Base-by-base conservation (phyloP, 2,888 invertebrate genomes). In the Tryphoninae sp. region DNA sequence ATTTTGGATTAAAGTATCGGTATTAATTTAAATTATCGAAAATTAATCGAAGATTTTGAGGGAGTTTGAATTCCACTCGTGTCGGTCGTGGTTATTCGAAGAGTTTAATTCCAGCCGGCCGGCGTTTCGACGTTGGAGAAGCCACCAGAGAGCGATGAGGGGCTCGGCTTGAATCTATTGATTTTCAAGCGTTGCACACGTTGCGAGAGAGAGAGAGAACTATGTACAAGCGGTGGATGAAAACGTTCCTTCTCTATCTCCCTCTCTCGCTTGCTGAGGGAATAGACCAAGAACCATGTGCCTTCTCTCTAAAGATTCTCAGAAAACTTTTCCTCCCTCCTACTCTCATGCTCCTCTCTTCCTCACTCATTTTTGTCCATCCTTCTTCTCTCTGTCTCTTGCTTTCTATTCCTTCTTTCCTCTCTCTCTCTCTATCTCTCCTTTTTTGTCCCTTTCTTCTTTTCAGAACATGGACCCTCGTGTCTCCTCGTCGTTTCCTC, bases 131-230 rank as follows among this genome's bases (percentile, higher is more conserved):
- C 45, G n/a, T 22, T 9, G 33, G 61, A 40, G 62, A 69, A 77
- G 69, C 62, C 53, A 69, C 51, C 40, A 40, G 51, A 40, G 51
- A 67, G 40, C 51, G 55, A 81, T 65, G 78, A 74, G 62, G 58
- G 78, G 78, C 72, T 76, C 71, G 40, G 76, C 78, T 82, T 82
- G 78, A 82, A 79, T 82, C 72, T 82, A 82, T 82, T 82, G 82
- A 82, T 82, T 82, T 82, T 76, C 75, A 68, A 82, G 64, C 78
- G 42, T 62, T 62, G 72, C 71, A 51, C 71, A 72, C 61, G 76
- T 59, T 33, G 33, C 51, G 49, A 33, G 26, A 22, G 11, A 23
- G n/a, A n/a, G n/a, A 40, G n/a, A 42, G 42, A 23, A n/a, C 42
- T 64, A 23, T 53, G 55, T 26, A 65, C 45, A 65, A 26, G 23